Evolutionary conservation across 1,140 invertebrate species (phyloP).

Genomic region (Nasonia giraulti): DNA sequence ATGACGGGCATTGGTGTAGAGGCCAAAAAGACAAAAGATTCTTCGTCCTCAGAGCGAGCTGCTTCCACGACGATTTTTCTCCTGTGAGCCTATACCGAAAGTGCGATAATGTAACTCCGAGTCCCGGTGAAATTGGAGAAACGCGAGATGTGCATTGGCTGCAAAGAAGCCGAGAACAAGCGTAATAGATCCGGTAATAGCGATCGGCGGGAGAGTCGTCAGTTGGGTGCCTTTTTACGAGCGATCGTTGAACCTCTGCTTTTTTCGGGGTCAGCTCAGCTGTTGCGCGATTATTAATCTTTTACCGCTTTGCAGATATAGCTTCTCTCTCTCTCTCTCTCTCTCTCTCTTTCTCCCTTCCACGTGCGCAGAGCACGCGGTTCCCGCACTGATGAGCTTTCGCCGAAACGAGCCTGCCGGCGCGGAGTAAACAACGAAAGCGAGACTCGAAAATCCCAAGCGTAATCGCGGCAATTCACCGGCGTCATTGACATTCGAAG

Average conservation of each 20-base stretch:
- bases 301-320: too few species aligned
- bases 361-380: background rate
- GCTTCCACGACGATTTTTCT: too few species aligned
- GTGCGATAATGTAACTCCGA: conserved; percentile 30
- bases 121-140: conserved; percentile 43
- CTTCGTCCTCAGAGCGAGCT: too few species aligned
- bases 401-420: too few species aligned
- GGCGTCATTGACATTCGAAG: conserved; percentile 53
- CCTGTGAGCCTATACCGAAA: background rate
- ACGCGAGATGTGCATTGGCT: background rate
- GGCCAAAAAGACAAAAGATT: background rate
- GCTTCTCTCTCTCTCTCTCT: background rate
- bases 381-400: too few species aligned
- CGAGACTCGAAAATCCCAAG: too few species aligned
- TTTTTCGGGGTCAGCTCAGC: background rate
- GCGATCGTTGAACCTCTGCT: background rate
- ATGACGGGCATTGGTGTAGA: background rate
- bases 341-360: background rate
- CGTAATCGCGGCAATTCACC: conserved; percentile 27
- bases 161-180: background rate
- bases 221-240: background rate
- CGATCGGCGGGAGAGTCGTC: background rate
- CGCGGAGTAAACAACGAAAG: too few species aligned
- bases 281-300: background rate
- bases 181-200: conserved; percentile 43